These are phyloP conservation scores for Drosophila kambysellisi DNA, from an alignment of 2,888 invertebrate species.

Conservation along the genomic window DNA sequence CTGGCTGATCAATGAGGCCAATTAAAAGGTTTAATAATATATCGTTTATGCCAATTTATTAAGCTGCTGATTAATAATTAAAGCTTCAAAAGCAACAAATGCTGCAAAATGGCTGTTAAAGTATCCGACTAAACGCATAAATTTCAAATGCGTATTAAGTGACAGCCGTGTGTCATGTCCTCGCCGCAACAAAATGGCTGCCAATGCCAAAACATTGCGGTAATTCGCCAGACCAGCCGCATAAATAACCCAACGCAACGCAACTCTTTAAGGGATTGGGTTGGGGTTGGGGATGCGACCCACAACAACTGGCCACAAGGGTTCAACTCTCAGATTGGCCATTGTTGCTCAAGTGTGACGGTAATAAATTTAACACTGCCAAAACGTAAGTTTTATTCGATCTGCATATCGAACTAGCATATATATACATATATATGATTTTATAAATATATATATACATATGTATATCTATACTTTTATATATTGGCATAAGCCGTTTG, in stretches of 20 bases:
- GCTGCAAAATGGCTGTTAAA: conserved; percentile 13
- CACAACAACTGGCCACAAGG: conserved; percentile 19
- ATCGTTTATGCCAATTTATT: conserved; percentile 20
- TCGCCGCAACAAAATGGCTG: conserved; percentile 75
- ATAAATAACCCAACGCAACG: conserved; percentile 52
- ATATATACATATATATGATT: not conserved
- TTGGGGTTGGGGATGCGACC: not conserved
- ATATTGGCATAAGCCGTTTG: conserved; percentile 59
- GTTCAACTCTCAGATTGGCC: conserved; percentile 20
- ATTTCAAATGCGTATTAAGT: conserved; percentile 46
- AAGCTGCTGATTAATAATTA: conserved; percentile 26
- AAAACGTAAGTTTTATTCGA: conserved; percentile 48
- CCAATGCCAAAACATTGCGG: conserved; percentile 74
- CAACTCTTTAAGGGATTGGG: not conserved
- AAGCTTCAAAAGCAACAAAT: conserved; percentile 7
- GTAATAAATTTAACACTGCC: conserved; percentile 70
- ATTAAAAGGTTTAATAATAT: conserved; percentile 46
- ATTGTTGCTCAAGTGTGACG: conserved; percentile 62
- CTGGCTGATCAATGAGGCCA: conserved; percentile 45
- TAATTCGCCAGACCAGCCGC: conserved; percentile 51
- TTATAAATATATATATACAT: not conserved
- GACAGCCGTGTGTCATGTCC: conserved; percentile 70
- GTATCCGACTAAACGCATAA: conserved; percentile 22
- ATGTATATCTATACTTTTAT: not conserved
- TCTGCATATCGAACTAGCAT: conserved; percentile 26